Evolutionary conservation across 35 echinoderm and acorn worm species (phyloP).

Genomic region (Holothuria glaberrima): DNA sequence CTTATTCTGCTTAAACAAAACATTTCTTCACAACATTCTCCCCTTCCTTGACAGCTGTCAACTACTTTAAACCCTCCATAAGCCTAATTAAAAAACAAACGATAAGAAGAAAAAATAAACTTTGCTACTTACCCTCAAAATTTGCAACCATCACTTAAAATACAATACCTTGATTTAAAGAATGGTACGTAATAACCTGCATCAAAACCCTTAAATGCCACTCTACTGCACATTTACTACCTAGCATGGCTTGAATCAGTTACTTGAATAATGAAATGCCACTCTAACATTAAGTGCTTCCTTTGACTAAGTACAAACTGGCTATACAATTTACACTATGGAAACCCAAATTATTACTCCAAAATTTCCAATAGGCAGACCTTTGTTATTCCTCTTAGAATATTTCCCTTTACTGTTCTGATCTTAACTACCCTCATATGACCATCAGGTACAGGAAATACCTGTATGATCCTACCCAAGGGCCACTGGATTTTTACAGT

Average conservation of each 20-base stretch:
- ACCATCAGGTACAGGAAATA: slow-evolving; percentile 24
- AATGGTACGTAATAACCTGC: background rate
- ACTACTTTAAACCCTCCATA: no score
- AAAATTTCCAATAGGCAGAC: background rate
- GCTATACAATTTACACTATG: background rate
- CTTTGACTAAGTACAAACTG: background rate
- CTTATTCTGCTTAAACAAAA: no score
- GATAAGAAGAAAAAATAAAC: no score
- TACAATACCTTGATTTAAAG: background rate
- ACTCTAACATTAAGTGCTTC: background rate
- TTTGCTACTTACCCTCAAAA: background rate
- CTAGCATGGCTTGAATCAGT: background rate
- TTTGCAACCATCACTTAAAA: background rate
- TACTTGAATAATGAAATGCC: background rate
- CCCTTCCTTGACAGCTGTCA: slow-evolving; percentile 16
- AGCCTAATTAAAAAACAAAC: no score
- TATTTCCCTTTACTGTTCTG: background rate
- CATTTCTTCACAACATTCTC: slow-evolving; percentile 27
- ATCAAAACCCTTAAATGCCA: background rate
- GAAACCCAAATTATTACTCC: background rate
- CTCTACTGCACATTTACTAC: background rate
- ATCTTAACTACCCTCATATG: slow-evolving; percentile 30
- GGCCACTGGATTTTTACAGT: slow-evolving; percentile 14
- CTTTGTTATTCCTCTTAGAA: background rate
- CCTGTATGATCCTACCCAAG: slow-evolving; percentile 30